phyloP scores from a whole-genome alignment of 2,888 invertebrate species.

The Sclerodermus sp. region DNA sequence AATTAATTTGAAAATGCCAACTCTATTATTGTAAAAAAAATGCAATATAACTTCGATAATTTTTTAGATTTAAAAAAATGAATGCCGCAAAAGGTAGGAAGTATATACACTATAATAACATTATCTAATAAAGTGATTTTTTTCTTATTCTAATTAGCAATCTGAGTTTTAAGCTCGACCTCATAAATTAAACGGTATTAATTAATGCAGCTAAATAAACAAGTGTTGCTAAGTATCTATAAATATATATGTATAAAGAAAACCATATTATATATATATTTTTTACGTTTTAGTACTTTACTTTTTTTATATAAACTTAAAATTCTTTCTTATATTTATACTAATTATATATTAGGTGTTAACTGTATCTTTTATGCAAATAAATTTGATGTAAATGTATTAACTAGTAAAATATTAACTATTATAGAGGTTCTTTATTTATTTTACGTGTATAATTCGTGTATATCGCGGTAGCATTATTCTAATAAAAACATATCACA shows the following conservation, averaged over 20 bases:
- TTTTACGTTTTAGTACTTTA: neutral
- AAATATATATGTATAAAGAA: too few relatives aligned
- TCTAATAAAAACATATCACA: neutral
- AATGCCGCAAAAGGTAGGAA: too few relatives aligned
- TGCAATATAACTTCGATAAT: neutral
- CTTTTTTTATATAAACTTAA: neutral
- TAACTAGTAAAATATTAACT: neutral
- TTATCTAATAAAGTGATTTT: too few relatives aligned
- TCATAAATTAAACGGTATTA: too few relatives aligned
- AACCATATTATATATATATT: neutral
- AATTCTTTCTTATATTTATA: neutral
- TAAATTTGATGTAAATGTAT: neutral
- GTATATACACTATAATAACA: too few relatives aligned
- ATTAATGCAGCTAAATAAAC: too few relatives aligned
- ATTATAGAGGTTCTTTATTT: neutral
- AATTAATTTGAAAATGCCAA: neutral
- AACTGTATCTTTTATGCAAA: neutral
- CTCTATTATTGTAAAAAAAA: neutral
- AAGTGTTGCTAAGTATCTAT: too few relatives aligned
- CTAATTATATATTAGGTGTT: neutral
- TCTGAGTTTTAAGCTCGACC: too few relatives aligned
- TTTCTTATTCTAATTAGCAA: too few relatives aligned
- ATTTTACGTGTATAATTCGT: neutral
- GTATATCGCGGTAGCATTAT: neutral
- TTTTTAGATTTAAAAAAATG: neutral